Percentiles rank a stretch among this genome's conserved stretches.
These are phyloP conservation scores for Caranx ignobilis DNA, from an alignment of 2,113 vertebrate genomes.

Conservation along the genomic window DNA sequence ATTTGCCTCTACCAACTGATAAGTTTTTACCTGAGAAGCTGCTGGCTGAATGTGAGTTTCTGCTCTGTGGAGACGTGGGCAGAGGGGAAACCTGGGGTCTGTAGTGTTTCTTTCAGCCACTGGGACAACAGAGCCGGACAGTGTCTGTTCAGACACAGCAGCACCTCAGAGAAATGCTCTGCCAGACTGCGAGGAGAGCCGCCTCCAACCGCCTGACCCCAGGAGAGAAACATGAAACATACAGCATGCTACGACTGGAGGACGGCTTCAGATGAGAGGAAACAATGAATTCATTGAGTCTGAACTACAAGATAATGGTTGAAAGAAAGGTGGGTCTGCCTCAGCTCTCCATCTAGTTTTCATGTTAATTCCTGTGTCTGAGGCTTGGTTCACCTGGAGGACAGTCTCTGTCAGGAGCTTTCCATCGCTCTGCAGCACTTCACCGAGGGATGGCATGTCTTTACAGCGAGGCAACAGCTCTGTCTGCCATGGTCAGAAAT, in stretches of 20 bases:
- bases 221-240: background rate
- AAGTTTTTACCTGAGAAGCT: conserved; percentile 91
- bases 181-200: conserved; percentile 90
- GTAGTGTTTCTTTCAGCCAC: conserved; percentile 93
- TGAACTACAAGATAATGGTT: background rate
- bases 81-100: conserved; percentile 90
- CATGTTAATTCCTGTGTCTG: background rate
- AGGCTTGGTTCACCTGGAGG: conserved; percentile 87
- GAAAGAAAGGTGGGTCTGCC: background rate
- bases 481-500: conserved; percentile 80
- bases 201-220: conserved; percentile 89
- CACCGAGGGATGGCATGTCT: conserved; percentile 87
- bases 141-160: conserved; percentile 93
- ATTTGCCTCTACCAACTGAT: background rate
- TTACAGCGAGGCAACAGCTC: conserved; percentile 92
- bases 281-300: background rate
- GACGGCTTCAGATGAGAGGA: background rate
- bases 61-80: conserved; percentile 89
- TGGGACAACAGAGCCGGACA: conserved; percentile 89
- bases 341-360: background rate
- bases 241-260: background rate
- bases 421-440: conserved; percentile 91
- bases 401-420: conserved; percentile 91
- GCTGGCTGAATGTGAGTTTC: conserved; percentile 94
- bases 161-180: conserved; percentile 93